A percentile compares a stretch with the other conserved stretches of the same genome.
Evolutionary conservation across 2,113 vertebrate genomes (phyloP).

Genomic region (Siniperca chuatsi): DNA sequence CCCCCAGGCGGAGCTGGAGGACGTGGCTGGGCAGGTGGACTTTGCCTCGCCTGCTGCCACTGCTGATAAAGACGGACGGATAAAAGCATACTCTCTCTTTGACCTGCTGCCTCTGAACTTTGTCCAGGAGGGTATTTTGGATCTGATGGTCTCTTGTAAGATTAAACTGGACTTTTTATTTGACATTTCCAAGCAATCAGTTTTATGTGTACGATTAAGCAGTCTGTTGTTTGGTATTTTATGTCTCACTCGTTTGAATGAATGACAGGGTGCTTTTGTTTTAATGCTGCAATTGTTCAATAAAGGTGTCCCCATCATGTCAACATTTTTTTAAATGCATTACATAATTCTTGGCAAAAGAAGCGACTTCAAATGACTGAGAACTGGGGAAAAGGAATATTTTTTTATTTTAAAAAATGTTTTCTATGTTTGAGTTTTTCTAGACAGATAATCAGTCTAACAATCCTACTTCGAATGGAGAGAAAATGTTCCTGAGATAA

Average conservation of each 20-base stretch:
- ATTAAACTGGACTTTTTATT: constrained; percentile 42
- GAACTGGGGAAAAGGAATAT: not conserved
- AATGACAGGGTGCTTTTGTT: constrained; percentile 17
- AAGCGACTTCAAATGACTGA: constrained; percentile 1
- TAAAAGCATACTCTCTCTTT: constrained; percentile 42
- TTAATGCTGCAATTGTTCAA: not conserved
- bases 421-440: not conserved
- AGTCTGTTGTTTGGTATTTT: constrained; percentile 38
- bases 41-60: constrained; percentile 54
- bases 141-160: constrained; percentile 36
- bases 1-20: constrained; percentile 40
- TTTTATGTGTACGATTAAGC: constrained; percentile 43
- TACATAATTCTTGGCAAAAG: not conserved
- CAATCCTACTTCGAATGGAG: too few species aligned
- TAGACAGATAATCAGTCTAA: too few species aligned
- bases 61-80: constrained; percentile 51
- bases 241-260: constrained; percentile 28
- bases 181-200: constrained; percentile 47
- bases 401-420: too few species aligned
- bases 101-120: constrained; percentile 49
- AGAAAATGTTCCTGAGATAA: too few species aligned
- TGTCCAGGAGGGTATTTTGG: constrained; percentile 35
- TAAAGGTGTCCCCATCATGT: not conserved
- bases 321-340: constrained; percentile 7
- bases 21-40: constrained; percentile 17